Conservation (phyloP, 2,113 vertebrate species). For the Electrona antarctica region DNA sequence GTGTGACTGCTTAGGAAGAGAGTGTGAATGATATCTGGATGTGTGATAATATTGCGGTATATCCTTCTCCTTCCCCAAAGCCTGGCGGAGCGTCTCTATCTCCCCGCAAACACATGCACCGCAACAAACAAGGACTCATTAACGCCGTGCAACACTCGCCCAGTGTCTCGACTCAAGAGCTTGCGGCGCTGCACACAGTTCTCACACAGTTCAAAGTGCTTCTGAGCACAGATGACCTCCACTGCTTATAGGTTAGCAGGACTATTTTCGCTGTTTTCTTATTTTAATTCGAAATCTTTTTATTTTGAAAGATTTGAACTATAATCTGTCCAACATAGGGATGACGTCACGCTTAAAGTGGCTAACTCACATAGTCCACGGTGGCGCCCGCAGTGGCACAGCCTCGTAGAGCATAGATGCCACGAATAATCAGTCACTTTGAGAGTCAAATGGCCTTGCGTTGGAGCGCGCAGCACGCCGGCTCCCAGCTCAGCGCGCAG, state of each 20-base stretch:
- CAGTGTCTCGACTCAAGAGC: constrained; percentile 37
- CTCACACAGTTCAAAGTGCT: constrained; percentile 48
- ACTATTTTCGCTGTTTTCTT: no score
- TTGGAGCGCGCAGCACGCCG: no score
- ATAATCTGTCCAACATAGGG: no score
- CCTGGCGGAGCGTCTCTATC: constrained; percentile 48
- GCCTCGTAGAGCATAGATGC: no score
- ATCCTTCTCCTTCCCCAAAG: constrained; percentile 45
- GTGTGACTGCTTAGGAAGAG: constrained; percentile 9
- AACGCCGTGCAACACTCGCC: constrained; percentile 31
- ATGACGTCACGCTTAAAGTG: no score
- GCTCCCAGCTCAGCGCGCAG: no score
- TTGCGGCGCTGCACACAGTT: constrained; percentile 15
- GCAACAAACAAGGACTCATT: constrained; percentile 64
- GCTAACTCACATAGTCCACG: no score
- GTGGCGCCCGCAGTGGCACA: no score
- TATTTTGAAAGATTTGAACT: no score
- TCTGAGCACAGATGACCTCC: constrained; percentile 32
- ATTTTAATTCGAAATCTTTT: no score
- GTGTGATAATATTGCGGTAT: constrained; percentile 26
- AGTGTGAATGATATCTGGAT: constrained; percentile 24
- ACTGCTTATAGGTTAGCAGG: constrained; percentile 1
- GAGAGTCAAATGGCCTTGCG: no score
- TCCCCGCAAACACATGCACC: constrained; percentile 51
- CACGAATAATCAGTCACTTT: no score